Conservation (phyloP, 1,140 invertebrate species). For the Chironomus tepperi region DNA sequence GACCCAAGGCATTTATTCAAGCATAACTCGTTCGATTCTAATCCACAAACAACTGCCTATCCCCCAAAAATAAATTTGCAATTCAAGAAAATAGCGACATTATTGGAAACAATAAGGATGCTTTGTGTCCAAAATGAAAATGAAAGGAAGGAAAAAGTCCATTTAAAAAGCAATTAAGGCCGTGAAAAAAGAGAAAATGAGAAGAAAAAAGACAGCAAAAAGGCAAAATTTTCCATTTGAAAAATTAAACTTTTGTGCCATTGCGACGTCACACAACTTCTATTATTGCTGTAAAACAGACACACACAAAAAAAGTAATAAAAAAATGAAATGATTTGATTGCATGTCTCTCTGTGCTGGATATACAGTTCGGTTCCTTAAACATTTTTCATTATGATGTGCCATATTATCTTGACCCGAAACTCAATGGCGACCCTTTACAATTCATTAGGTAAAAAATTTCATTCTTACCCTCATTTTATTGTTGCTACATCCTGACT, state of each 20-base stretch:
- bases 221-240: background rate
- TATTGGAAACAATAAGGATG: too few relatives aligned
- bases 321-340: background rate
- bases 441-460: background rate
- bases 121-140: too few relatives aligned
- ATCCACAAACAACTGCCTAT: too few relatives aligned
- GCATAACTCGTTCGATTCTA: too few relatives aligned
- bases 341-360: background rate
- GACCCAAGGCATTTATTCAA: too few relatives aligned
- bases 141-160: background rate
- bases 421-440: background rate
- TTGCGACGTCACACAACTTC: background rate
- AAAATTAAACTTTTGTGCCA: background rate
- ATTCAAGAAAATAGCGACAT: too few relatives aligned
- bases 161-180: constrained; percentile 9
- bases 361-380: background rate
- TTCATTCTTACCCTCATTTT: background rate
- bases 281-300: too few relatives aligned
- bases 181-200: too few relatives aligned
- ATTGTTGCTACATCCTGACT: background rate
- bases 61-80: too few relatives aligned
- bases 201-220: background rate
- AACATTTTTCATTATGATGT: too few relatives aligned
- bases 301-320: background rate
- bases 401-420: background rate